Evolutionary conservation across 2,888 invertebrate genomes (phyloP), one percentile per base, ranked within the genome.

Genomic region (Drosophila rellima): DNA sequence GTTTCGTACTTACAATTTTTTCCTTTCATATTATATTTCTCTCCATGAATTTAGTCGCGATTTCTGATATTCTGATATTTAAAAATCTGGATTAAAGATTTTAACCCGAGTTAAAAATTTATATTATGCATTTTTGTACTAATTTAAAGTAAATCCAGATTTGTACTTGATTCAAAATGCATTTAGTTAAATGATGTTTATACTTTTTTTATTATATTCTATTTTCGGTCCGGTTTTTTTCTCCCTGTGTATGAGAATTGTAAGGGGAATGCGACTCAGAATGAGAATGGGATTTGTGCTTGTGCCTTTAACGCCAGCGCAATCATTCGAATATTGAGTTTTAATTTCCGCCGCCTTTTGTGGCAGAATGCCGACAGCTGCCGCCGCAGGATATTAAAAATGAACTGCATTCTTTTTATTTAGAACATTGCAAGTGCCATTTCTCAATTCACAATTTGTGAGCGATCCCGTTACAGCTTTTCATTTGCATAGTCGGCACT

Each of bases 271-370:
- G 35, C 5, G 33, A 50, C 13, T 33, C 40, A 13, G 35, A 35
- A 1, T 23, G 18, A 13, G 48, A 26, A 11, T 42, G 39, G 13
- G 45, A 55, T 26, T 48, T 60, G 37, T 45, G 35, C 54, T 40
- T 47, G 56, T 57, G 62, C 56, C 40, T 63, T 67, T 67, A 45
- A 50, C 67, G 31, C 60, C 63, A 67, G 70, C 52, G 74, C 86
- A 79, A 81, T 88, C 83, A 88, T 52, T 88, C 74, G 88, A 82
- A 85, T 85, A 88, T 85, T 85, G 88, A 85, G 85, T 85, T 85
- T 85, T 85, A 85, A 85, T 85, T 88, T 85, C 88, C 85, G 88
- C 80, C 67, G 52, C 54, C 73, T 73, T 82, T 84, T 82, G 61
- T 73, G 63, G 44, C 60, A 61, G 7, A 60, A 40, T 56, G 82